These are phyloP conservation scores for Pseudococcus longispinus DNA, from an alignment of 2,888 invertebrate species.

Conservation along the genomic window DNA sequence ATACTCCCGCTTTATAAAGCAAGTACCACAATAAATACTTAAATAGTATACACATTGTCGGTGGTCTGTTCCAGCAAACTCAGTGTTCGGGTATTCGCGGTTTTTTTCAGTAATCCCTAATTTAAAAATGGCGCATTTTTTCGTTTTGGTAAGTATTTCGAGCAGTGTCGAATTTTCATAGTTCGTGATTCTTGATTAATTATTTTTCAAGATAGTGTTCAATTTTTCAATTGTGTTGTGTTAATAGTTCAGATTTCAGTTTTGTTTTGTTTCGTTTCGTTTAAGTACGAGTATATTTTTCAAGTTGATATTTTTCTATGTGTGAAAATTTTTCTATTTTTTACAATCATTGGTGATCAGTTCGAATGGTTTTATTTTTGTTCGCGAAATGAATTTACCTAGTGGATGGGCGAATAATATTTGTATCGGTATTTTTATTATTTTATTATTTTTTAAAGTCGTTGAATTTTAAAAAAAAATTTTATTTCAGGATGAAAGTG, in stretches of 20 bases:
- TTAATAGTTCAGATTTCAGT: background rate
- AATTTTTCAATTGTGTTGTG: background rate
- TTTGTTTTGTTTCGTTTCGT: background rate
- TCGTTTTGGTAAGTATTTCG: slow-evolving; percentile 43
- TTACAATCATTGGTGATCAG: background rate
- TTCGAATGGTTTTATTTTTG: background rate
- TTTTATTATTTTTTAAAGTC: background rate
- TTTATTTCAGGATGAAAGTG: background rate
- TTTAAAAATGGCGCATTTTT: slow-evolving; percentile 38
- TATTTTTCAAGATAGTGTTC: background rate
- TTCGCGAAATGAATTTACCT: background rate
- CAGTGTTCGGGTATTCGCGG: background rate
- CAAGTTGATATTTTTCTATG: background rate
- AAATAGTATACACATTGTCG: slow-evolving; percentile 40
- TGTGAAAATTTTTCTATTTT: background rate
- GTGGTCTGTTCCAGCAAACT: slow-evolving; percentile 9
- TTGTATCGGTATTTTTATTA: background rate
- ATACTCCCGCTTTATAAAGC: slow-evolving; percentile 39
- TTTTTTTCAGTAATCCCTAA: background rate
- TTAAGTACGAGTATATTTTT: background rate
- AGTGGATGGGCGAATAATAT: background rate
- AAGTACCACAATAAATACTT: slow-evolving; percentile 26
- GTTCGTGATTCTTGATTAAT: background rate
- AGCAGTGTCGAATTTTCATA: background rate
- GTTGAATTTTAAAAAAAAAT: background rate